These are phyloP conservation scores for Pholis gunnellus DNA, from an alignment of 2,113 vertebrate species.

Conservation along the genomic window DNA sequence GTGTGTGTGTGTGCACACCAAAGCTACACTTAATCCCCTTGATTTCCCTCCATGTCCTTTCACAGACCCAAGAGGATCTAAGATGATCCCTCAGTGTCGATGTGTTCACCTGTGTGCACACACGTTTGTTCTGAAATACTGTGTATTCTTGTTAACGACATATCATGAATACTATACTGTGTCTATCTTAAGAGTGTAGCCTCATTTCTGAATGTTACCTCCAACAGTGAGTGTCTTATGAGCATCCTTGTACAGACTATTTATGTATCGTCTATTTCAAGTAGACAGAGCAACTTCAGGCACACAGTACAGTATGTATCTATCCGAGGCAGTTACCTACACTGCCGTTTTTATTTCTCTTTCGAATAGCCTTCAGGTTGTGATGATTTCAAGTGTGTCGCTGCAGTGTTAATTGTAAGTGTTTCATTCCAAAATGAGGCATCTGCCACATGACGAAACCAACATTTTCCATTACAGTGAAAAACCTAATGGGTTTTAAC, in stretches of 20 bases:
- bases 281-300: slow-evolving; percentile 31
- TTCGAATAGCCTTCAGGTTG: slow-evolving; percentile 23
- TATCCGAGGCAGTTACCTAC: neutral
- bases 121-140: slow-evolving; percentile 24
- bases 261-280: slow-evolving; percentile 59
- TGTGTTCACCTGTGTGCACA: slow-evolving; percentile 13
- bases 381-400: slow-evolving; percentile 22
- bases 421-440: slow-evolving; percentile 57
- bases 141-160: slow-evolving; percentile 44
- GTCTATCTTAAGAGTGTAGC: slow-evolving; percentile 51
- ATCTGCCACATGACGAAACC: neutral
- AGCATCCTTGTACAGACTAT: slow-evolving; percentile 56
- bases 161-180: slow-evolving; percentile 54
- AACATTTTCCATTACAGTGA: neutral
- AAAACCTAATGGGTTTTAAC: slow-evolving; percentile 11
- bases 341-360: neutral
- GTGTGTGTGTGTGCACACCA: neutral
- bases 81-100: slow-evolving; percentile 4
- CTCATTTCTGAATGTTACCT: slow-evolving; percentile 64
- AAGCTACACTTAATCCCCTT: slow-evolving; percentile 4
- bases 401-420: slow-evolving; percentile 29
- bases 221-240: slow-evolving; percentile 64
- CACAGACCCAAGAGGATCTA: neutral
- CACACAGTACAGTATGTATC: slow-evolving; percentile 12
- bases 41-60: neutral